phyloP scores from a whole-genome alignment of 2,888 invertebrate genomes.

The Lycocerus yunnanus region DNA sequence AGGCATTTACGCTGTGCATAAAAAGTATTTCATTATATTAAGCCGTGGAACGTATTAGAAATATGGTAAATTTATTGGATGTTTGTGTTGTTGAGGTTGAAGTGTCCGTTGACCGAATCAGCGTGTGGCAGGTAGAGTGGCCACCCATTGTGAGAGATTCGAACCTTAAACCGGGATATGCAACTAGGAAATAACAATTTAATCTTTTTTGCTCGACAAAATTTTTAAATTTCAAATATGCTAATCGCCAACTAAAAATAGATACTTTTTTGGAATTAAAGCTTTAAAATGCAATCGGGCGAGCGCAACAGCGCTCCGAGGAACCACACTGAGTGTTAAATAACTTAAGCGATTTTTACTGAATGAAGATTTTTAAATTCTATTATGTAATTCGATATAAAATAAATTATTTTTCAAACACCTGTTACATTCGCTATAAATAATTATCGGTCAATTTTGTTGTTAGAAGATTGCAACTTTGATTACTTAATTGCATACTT shows the following conservation, averaged over 20 bases:
- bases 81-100: conserved; percentile 32
- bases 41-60: conserved; percentile 24
- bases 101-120: conserved; percentile 32
- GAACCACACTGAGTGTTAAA: background rate
- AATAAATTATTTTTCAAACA: background rate
- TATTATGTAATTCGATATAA: background rate
- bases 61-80: conserved; percentile 30
- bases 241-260: background rate
- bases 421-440: background rate
- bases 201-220: background rate
- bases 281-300: background rate
- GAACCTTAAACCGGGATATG: conserved; percentile 30
- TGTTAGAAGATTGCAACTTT: background rate
- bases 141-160: conserved; percentile 36
- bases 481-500: background rate
- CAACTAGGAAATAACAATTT: conserved; percentile 26
- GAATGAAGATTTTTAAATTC: background rate
- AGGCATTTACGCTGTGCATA: conserved; percentile 6
- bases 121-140: conserved; percentile 35
- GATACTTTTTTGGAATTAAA: background rate
- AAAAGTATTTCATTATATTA: conserved; percentile 22
- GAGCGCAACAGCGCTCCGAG: background rate
- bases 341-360: background rate
- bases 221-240: background rate
- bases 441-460: background rate